Evolutionary conservation across 2,113 vertebrate species (phyloP).

Genomic region (Platysteira castanea): DNA sequence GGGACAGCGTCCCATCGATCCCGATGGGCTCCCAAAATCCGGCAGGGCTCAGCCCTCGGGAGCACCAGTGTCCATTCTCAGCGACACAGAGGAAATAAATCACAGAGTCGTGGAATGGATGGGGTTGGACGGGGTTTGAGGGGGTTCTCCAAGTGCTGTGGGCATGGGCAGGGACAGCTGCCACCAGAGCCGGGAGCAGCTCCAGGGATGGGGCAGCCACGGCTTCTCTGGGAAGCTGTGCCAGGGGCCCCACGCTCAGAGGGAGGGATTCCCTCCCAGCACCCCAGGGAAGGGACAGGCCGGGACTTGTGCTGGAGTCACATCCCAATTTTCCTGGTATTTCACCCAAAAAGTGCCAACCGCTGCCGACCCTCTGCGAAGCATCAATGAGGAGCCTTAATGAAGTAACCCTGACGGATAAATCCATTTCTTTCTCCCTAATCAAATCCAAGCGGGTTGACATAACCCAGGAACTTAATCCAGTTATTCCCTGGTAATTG

Average conservation of each 20-base stretch:
- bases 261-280: background rate
- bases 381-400: conserved; percentile 87
- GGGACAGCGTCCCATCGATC: background rate
- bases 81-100: rapidly evolving
- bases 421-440: conserved; percentile 90
- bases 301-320: background rate
- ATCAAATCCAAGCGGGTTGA: conserved; percentile 93
- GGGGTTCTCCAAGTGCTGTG: too few relatives aligned
- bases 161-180: too few relatives aligned
- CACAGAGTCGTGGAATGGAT: rapidly evolving
- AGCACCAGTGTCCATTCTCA: rapidly evolving
- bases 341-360: conserved; percentile 73
- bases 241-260: background rate
- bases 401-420: conserved; percentile 96
- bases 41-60: background rate
- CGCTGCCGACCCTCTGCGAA: conserved; percentile 71
- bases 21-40: background rate
- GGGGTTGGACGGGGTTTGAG: background rate
- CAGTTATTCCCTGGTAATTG: conserved; percentile 82
- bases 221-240: background rate
- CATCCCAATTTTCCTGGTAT: conserved; percentile 64
- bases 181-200: too few relatives aligned
- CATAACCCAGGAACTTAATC: conserved; percentile 91
- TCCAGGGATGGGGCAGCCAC: background rate
- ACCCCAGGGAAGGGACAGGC: background rate